Percentiles rank a stretch among this genome's conserved stretches.
phyloP scores from a whole-genome alignment of 2,888 invertebrate species.

The Rutpela maculata region DNA sequence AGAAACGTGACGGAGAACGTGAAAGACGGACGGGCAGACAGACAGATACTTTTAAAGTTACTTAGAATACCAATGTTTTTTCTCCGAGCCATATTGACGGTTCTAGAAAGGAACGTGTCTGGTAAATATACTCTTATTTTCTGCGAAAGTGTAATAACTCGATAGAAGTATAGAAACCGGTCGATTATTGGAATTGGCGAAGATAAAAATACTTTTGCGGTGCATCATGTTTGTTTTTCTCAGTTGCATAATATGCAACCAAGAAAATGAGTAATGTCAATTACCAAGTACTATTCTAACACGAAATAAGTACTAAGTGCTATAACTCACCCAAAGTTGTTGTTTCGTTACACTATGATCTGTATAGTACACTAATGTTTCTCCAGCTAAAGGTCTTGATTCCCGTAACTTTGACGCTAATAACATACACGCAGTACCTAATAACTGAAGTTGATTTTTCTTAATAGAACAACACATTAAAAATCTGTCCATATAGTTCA shows the following conservation, averaged over 20 bases:
- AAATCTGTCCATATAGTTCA: conserved; percentile 96
- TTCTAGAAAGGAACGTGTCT: no score
- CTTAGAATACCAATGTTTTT: no score
- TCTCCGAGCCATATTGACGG: no score
- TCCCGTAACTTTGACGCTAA: conserved; percentile 95
- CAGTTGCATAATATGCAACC: not conserved
- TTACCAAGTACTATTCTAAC: not conserved
- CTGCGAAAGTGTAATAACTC: no score
- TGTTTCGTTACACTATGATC: conserved; percentile 92
- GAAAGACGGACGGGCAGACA: no score
- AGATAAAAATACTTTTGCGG: conserved; percentile 16
- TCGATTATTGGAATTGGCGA: not conserved
- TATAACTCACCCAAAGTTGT: conserved; percentile 89
- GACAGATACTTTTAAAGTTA: no score
- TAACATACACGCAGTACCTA: conserved; percentile 94
- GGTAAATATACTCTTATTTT: no score
- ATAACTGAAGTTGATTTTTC: conserved; percentile 91
- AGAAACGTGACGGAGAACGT: no score
- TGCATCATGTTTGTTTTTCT: conserved; percentile 11
- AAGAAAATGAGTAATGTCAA: not conserved
- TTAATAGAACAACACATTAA: conserved; percentile 88
- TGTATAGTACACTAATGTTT: conserved; percentile 92
- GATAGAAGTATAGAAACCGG: not conserved
- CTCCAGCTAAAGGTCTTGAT: conserved; percentile 86
- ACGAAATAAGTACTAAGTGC: not conserved